phyloP scores from a whole-genome alignment of 2,888 invertebrate genomes.

The Limnephilus marmoratus region DNA sequence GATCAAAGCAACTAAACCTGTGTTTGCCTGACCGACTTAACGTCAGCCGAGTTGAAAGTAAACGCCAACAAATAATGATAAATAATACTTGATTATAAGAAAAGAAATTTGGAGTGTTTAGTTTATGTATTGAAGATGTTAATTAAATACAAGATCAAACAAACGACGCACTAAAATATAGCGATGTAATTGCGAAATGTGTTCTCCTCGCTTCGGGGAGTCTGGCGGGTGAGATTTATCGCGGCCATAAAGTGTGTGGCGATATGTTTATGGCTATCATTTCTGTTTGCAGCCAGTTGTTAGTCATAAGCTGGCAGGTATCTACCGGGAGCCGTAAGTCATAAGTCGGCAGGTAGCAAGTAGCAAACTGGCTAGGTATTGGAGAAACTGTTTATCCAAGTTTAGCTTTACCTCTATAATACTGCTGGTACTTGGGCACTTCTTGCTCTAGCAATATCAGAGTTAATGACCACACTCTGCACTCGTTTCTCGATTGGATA shows the following conservation, averaged over 20 bases:
- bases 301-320: slow-evolving; percentile 49
- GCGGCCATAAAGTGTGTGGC: slow-evolving; percentile 51
- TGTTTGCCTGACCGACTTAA: not conserved
- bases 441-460: not conserved
- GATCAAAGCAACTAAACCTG: not conserved
- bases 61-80: not conserved
- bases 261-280: slow-evolving; percentile 59
- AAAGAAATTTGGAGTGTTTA: slow-evolving; percentile 20
- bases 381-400: not conserved
- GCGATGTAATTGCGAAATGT: slow-evolving; percentile 58
- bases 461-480: not conserved
- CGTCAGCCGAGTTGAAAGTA: not conserved
- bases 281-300: slow-evolving; percentile 53
- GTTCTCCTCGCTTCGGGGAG: slow-evolving; percentile 49
- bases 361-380: not conserved
- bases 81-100: not conserved
- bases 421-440: not conserved
- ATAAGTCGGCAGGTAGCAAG: slow-evolving; percentile 28
- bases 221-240: slow-evolving; percentile 51
- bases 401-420: not conserved
- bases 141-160: slow-evolving; percentile 48
- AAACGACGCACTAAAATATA: slow-evolving; percentile 48
- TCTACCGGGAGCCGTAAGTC: slow-evolving; percentile 22
- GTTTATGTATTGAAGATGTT: slow-evolving; percentile 42
- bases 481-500: not conserved